phyloP scores from a whole-genome alignment of 1,140 invertebrate species.

The Drosophila albomicans region DNA sequence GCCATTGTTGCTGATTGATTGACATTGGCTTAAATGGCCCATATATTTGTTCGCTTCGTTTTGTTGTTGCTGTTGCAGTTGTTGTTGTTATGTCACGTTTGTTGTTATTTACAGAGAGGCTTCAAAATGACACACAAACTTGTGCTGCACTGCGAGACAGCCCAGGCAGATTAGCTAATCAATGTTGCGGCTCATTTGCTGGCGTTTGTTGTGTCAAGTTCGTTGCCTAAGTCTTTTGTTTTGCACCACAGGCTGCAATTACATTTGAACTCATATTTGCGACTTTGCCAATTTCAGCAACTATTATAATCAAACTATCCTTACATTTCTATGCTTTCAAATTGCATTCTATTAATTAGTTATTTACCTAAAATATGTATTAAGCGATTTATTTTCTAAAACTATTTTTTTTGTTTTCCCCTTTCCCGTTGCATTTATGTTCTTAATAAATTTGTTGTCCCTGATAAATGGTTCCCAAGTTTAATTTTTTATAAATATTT shows the following conservation, averaged over 20 bases:
- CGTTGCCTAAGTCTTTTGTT: conserved; percentile 48
- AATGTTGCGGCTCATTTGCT: conserved; percentile 13
- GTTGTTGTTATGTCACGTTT: conserved; percentile 36
- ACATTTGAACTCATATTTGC: neutral
- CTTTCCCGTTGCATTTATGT: too few species aligned
- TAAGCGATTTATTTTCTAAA: too few species aligned
- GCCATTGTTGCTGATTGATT: conserved; percentile 75
- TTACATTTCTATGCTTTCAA: too few species aligned
- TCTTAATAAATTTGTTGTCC: too few species aligned
- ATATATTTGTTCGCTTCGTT: conserved; percentile 54
- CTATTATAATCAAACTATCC: too few species aligned
- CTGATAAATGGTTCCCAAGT: too few species aligned
- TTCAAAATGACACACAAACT: conserved; percentile 11
- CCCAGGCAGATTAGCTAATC: conserved; percentile 21
- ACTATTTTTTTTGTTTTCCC: too few species aligned
- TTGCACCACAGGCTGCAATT: conserved; percentile 1
- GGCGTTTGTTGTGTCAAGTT: conserved; percentile 37
- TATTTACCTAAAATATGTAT: too few species aligned
- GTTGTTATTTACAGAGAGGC: conserved; percentile 33
- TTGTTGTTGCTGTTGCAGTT: conserved; percentile 5
- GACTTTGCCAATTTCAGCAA: neutral
- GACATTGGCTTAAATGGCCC: conserved; percentile 79
- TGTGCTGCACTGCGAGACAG: conserved; percentile 1
- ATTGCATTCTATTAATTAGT: too few species aligned
- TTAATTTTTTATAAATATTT: too few species aligned